A percentile compares a stretch with the other conserved stretches of the same genome.
Conservation (phyloP, 2,888 invertebrate species). For the Rotaria magnacalcarata region DNA sequence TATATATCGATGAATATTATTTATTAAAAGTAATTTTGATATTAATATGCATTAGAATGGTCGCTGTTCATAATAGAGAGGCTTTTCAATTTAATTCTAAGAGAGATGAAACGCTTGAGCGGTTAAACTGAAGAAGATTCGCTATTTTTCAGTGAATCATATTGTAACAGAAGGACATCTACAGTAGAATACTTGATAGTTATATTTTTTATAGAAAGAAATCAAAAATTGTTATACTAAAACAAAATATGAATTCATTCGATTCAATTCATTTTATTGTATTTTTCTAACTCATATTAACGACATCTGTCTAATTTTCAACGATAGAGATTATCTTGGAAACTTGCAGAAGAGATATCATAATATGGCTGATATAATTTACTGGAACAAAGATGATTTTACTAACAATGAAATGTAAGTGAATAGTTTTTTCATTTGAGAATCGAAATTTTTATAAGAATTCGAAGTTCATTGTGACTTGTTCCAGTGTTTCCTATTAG, state of each 20-base stretch:
- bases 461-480: too few species aligned
- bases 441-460: too few species aligned
- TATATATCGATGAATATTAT: neutral
- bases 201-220: neutral
- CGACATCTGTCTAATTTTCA: neutral
- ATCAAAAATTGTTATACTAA: too few species aligned
- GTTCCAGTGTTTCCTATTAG: too few species aligned
- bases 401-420: too few species aligned
- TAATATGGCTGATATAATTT: neutral
- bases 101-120: neutral
- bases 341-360: neutral
- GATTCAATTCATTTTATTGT: neutral
- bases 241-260: neutral
- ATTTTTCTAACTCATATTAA: neutral
- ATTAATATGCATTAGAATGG: neutral
- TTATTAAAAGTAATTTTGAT: neutral
- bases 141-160: neutral
- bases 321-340: neutral
- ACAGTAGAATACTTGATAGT: neutral
- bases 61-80: too few species aligned
- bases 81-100: too few species aligned
- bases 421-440: too few species aligned
- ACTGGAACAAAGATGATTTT: too few species aligned
- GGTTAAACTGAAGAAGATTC: neutral
- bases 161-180: neutral